phyloP scores from a whole-genome alignment of 2,113 vertebrate species.

The Pituophis catenifer region DNA sequence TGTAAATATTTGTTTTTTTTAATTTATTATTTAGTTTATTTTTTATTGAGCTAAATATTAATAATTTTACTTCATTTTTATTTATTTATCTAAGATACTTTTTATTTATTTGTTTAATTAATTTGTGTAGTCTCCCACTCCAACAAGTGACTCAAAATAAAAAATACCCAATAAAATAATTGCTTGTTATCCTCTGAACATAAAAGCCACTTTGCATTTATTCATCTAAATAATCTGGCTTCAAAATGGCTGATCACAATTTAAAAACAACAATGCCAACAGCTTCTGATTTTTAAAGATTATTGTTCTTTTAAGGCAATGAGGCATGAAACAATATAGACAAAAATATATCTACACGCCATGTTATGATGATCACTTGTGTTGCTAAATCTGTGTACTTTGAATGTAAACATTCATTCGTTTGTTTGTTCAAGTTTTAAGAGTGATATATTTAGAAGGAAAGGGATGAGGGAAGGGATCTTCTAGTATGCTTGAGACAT shows the following conservation, averaged over 20 bases:
- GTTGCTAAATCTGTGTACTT: not conserved
- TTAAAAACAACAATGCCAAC: not conserved
- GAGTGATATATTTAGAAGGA: not conserved
- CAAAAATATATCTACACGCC: not conserved
- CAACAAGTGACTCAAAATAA: not conserved
- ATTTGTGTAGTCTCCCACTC: not conserved
- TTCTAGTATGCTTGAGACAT: not conserved
- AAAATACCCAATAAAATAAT: not conserved
- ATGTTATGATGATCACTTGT: not conserved
- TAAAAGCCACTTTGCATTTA: not conserved
- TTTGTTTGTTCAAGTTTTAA: not conserved
- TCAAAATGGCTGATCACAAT: not conserved
- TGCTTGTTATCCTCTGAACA: conserved; percentile 33
- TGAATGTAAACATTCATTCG: not conserved
- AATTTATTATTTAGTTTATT: not conserved
- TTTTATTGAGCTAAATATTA: conserved; percentile 4
- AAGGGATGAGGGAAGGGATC: not conserved
- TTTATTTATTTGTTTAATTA: not conserved
- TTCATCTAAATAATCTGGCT: not conserved
- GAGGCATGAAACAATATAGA: not conserved
- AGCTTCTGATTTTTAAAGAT: no score
- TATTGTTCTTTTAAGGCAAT: not conserved
- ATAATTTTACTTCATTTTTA: not conserved
- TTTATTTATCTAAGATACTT: not conserved
- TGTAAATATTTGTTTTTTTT: no score